A percentile compares a stretch with the other conserved stretches of the same genome.
Evolutionary conservation across 2,797 vertebrate species (phyloP).

Genomic region (Bucorvus abyssinicus): DNA sequence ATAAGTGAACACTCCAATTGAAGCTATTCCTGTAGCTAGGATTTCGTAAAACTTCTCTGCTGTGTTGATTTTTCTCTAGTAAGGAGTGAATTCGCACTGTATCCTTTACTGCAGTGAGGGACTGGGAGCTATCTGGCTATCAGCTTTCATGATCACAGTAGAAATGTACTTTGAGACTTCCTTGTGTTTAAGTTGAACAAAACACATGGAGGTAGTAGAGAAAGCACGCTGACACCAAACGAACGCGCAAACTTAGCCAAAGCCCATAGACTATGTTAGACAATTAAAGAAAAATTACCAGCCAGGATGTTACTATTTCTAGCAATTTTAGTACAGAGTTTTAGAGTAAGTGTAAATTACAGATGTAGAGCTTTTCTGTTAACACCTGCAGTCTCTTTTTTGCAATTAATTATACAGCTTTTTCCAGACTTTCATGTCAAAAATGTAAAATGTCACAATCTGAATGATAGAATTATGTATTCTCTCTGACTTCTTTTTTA

Average conservation of each 20-base stretch:
- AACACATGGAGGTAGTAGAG: neutral
- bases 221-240: accelerated
- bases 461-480: neutral
- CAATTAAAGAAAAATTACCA: neutral
- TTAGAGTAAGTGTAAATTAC: neutral
- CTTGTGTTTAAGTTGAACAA: neutral
- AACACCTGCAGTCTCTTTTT: neutral
- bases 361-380: neutral
- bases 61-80: neutral
- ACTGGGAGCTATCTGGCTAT: neutral
- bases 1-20: neutral
- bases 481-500: neutral
- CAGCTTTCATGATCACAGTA: neutral
- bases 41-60: neutral
- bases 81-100: neutral
- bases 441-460: neutral
- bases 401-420: neutral
- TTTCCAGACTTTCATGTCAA: neutral
- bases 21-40: neutral
- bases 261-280: neutral
- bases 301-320: neutral
- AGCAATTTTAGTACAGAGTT: neutral
- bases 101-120: neutral
- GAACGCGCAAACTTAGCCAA: neutral
- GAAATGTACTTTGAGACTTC: neutral